Evolutionary conservation across 1,140 invertebrate genomes (phyloP).

Genomic region (Aradophagus sp.): DNA sequence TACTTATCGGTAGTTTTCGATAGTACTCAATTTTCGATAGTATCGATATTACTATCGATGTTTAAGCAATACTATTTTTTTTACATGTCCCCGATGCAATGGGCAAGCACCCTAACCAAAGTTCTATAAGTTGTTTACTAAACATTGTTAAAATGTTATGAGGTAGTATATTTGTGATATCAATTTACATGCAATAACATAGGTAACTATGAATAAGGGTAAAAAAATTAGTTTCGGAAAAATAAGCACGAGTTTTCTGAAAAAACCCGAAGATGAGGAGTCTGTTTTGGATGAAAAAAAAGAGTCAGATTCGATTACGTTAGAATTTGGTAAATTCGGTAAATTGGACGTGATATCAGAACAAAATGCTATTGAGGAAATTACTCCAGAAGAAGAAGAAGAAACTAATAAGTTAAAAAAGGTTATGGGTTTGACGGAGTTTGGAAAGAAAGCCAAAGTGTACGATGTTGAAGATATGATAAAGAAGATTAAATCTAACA

Average conservation of each 20-base stretch:
- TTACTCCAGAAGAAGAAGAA: conserved; percentile 78
- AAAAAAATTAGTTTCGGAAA: conserved; percentile 31
- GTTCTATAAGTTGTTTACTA: too few species aligned
- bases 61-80: too few species aligned
- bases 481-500: conserved; percentile 70
- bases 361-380: conserved; percentile 76
- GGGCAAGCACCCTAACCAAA: too few species aligned
- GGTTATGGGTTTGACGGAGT: conserved; percentile 84
- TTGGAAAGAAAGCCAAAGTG: conserved; percentile 85
- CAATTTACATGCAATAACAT: too few species aligned
- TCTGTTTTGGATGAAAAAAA: background rate
- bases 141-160: too few species aligned
- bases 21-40: too few species aligned
- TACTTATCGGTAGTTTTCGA: too few species aligned
- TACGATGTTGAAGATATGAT: conserved; percentile 80
- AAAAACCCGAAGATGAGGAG: conserved; percentile 4
- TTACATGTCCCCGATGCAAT: too few species aligned
- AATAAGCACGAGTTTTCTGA: conserved; percentile 21
- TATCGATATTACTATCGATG: too few species aligned
- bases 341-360: conserved; percentile 77
- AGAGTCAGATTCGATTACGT: conserved; percentile 29
- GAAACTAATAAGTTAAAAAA: conserved; percentile 80
- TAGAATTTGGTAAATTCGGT: conserved; percentile 73
- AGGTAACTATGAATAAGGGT: conserved; percentile 5
- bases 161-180: too few species aligned